Evolutionary conservation across 2,797 vertebrate genomes (phyloP).

Genomic region (Okamejei kenojei): DNA sequence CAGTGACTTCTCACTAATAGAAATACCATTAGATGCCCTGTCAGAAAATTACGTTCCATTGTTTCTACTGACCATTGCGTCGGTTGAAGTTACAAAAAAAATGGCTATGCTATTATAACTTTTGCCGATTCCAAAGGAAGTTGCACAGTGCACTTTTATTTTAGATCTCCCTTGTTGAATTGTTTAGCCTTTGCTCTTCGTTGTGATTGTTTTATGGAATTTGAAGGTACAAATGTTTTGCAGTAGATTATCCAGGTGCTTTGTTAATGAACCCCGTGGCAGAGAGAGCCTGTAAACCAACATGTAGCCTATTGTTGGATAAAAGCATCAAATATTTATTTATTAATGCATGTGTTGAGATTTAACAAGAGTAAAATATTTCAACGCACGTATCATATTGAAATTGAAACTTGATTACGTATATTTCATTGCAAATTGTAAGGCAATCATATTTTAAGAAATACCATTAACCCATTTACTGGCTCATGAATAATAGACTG

Average conservation of each 20-base stretch:
- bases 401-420: not conserved
- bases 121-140: not conserved
- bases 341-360: not conserved
- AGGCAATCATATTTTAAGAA: not conserved
- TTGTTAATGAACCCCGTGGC: not conserved
- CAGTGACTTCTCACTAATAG: not conserved
- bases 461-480: not conserved
- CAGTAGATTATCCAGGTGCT: not conserved
- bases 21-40: not conserved
- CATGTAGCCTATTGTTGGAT: not conserved
- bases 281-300: not conserved
- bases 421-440: conserved; percentile 12
- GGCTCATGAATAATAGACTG: not conserved
- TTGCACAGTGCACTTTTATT: not conserved
- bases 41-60: not conserved
- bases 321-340: not conserved
- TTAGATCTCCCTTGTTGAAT: not conserved
- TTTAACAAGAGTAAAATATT: not conserved
- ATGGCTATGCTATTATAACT: not conserved
- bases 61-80: not conserved
- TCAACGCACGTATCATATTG: not conserved
- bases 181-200: not conserved
- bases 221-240: not conserved
- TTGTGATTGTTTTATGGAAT: not conserved
- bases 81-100: not conserved